These are phyloP conservation scores for Micoletzkya japonica DNA, from an alignment of 2,888 invertebrate genomes.

Conservation along the genomic window DNA sequence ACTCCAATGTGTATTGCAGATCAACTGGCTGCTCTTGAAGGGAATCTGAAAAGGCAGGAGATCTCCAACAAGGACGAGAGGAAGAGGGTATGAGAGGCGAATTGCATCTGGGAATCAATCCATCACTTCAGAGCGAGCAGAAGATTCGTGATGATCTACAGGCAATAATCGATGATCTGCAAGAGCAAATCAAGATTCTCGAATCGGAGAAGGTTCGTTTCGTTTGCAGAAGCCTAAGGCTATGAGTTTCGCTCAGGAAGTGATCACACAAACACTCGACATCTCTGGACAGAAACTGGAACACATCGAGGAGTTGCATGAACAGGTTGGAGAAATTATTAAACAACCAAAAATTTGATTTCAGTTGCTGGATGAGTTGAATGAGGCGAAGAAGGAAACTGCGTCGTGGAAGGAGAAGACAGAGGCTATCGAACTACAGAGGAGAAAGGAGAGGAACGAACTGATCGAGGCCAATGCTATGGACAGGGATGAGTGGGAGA, in stretches of 20 bases:
- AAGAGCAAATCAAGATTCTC: slow-evolving; percentile 15
- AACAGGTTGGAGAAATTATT: slow-evolving; percentile 1
- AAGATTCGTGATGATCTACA: slow-evolving; percentile 4
- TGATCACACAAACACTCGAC: slow-evolving; percentile 7
- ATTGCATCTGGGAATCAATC: neutral
- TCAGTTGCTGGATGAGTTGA: slow-evolving; percentile 18
- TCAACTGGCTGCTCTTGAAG: slow-evolving; percentile 14
- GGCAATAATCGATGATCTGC: slow-evolving; percentile 6
- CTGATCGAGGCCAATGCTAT: slow-evolving; percentile 23
- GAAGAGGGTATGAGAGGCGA: slow-evolving; percentile 8
- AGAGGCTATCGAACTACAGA: slow-evolving; percentile 13
- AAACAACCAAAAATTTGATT: neutral
- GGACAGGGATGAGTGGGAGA: slow-evolving; percentile 28
- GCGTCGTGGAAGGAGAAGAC: slow-evolving; percentile 14
- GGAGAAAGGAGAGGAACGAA: slow-evolving; percentile 22
- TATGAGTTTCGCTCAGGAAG: neutral
- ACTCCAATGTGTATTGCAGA: neutral
- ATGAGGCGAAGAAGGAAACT: neutral
- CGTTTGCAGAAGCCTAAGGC: neutral
- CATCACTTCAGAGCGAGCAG: neutral
- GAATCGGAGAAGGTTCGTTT: slow-evolving; percentile 8
- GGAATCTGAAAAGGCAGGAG: slow-evolving; percentile 15
- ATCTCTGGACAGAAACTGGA: slow-evolving; percentile 6
- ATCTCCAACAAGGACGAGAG: slow-evolving; percentile 7
- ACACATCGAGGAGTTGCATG: slow-evolving; percentile 24